These are phyloP conservation scores for Molorchus minor DNA, from an alignment of 2,888 invertebrate species.

Conservation along the genomic window DNA sequence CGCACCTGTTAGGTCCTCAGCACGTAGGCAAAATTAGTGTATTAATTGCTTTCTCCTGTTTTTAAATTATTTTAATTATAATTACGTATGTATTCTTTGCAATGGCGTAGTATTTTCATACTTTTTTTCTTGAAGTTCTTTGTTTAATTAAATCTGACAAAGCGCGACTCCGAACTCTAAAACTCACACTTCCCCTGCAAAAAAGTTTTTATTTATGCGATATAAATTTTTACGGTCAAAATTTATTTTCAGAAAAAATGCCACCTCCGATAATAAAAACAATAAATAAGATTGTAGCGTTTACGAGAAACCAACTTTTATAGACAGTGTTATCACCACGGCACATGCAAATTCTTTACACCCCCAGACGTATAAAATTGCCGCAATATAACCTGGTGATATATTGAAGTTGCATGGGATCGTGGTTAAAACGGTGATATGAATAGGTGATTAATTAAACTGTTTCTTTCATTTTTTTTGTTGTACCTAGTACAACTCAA, in stretches of 20 bases:
- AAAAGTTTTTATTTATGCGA: constrained; percentile 3
- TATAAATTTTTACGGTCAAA: constrained; percentile 6
- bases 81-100: too few relatives aligned
- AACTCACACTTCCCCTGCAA: not conserved
- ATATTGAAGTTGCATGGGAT: constrained; percentile 30
- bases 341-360: constrained; percentile 35
- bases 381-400: constrained; percentile 34
- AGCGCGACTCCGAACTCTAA: not conserved
- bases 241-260: constrained; percentile 15
- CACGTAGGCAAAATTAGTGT: too few relatives aligned
- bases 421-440: constrained; percentile 24
- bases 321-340: constrained; percentile 34
- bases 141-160: too few relatives aligned
- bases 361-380: constrained; percentile 30
- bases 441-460: too few relatives aligned
- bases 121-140: too few relatives aligned
- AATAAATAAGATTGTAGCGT: constrained; percentile 27
- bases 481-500: too few relatives aligned
- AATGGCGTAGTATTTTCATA: too few relatives aligned
- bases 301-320: constrained; percentile 26
- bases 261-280: constrained; percentile 35
- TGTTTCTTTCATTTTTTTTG: constrained; percentile 13
- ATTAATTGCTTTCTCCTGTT: too few relatives aligned
- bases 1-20: too few relatives aligned
- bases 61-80: too few relatives aligned